Evolutionary conservation across 2,113 vertebrate genomes (phyloP).

Genomic region (Callorhinus ursinus): DNA sequence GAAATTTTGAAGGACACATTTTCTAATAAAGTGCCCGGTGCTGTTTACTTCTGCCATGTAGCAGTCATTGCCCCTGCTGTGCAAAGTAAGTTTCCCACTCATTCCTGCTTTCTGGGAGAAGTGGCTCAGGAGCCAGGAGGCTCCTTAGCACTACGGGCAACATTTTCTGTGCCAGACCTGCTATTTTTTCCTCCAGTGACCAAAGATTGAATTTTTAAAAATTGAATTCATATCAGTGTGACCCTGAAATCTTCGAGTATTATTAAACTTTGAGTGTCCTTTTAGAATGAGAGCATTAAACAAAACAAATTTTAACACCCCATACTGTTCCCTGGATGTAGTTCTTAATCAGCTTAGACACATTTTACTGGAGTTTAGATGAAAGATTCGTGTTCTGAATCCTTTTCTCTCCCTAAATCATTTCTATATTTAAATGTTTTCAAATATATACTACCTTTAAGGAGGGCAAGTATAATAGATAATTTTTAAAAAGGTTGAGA

Average conservation of each 20-base stretch:
- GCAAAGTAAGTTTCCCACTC: neutral
- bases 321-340: neutral
- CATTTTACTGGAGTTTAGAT: neutral
- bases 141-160: neutral
- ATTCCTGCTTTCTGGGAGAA: neutral
- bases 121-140: neutral
- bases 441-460: neutral
- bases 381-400: neutral
- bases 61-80: neutral
- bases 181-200: neutral
- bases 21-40: neutral
- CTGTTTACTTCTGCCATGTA: neutral
- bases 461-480: neutral
- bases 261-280: neutral
- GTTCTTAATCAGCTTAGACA: conserved; percentile 26
- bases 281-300: neutral
- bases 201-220: neutral
- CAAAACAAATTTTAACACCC: neutral
- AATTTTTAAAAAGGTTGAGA: neutral
- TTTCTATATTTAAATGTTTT: conserved; percentile 13
- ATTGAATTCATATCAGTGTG: neutral
- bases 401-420: neutral
- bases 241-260: neutral
- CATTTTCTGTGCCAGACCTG: neutral
- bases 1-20: neutral